A percentile compares a stretch with the other conserved stretches of the same genome.
phyloP scores from a whole-genome alignment of 2,113 vertebrate species.

The Eublepharis macularius region DNA sequence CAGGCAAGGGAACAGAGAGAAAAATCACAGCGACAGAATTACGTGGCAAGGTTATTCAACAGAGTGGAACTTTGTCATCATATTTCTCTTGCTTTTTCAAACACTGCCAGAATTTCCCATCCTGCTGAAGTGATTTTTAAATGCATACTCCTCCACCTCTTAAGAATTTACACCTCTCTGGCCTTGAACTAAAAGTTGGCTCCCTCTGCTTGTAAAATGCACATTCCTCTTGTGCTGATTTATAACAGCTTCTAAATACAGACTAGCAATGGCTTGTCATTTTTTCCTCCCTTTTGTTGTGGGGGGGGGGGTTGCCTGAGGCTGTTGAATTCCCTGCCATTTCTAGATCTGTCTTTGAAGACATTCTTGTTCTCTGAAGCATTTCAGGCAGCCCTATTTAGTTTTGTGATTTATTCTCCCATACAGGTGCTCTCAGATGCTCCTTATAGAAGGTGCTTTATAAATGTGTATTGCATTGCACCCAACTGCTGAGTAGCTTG shows the following conservation, averaged over 20 bases:
- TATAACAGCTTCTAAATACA: slow-evolving; percentile 10
- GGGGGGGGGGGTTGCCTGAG: background rate
- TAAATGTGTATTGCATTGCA: background rate
- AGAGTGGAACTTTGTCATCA: background rate
- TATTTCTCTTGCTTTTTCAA: slow-evolving; percentile 1
- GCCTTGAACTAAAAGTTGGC: slow-evolving; percentile 1
- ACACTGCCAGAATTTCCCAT: background rate
- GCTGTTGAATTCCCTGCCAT: background rate
- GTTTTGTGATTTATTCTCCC: slow-evolving; percentile 24
- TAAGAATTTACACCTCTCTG: background rate
- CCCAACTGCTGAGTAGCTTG: background rate
- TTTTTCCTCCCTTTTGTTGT: background rate
- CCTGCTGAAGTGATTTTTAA: slow-evolving; percentile 1
- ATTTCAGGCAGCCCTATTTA: slow-evolving; percentile 1
- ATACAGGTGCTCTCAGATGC: background rate
- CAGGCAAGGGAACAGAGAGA: background rate
- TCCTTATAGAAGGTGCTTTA: background rate
- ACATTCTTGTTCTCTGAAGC: background rate
- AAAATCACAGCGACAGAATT: background rate
- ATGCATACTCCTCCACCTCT: background rate
- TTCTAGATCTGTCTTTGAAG: background rate
- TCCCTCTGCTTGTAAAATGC: background rate
- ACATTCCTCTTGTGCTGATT: background rate
- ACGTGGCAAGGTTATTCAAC: background rate
- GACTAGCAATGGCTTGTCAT: background rate